These are phyloP conservation scores for Drosophila obscura DNA, from an alignment of 1,140 invertebrate species.

Conservation along the genomic window DNA sequence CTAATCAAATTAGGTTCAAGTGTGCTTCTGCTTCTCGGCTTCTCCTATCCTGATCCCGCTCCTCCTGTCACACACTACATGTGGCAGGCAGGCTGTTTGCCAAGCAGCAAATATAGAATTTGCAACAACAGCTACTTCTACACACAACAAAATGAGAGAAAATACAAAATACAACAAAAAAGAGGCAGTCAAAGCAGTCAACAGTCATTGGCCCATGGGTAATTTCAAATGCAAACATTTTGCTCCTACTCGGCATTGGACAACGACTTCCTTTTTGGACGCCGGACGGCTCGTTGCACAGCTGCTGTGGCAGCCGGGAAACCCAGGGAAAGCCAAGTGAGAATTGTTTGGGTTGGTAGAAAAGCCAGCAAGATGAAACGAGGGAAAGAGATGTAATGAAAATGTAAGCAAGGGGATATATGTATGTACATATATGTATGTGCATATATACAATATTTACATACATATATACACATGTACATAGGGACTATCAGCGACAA, in stretches of 20 bases:
- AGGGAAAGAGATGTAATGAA: slow-evolving; percentile 60
- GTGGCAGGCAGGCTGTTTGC: background rate
- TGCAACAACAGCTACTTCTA: too few relatives aligned
- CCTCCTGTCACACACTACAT: background rate
- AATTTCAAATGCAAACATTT: slow-evolving; percentile 78
- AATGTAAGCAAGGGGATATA: slow-evolving; percentile 65
- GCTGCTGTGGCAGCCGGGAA: slow-evolving; percentile 26
- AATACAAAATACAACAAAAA: background rate
- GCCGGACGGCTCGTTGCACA: slow-evolving; percentile 16
- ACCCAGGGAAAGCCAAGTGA: slow-evolving; percentile 54
- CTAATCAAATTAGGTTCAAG: slow-evolving; percentile 48
- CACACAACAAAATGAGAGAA: slow-evolving; percentile 18
- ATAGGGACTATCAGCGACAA: slow-evolving; percentile 69
- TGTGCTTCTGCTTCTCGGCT: slow-evolving; percentile 18
- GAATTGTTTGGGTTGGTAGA: slow-evolving; percentile 54
- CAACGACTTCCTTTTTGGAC: slow-evolving; percentile 69
- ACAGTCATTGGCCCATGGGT: slow-evolving; percentile 77
- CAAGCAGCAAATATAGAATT: slow-evolving; percentile 16
- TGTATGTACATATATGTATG: slow-evolving; percentile 11
- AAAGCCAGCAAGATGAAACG: background rate
- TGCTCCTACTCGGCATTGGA: slow-evolving; percentile 47
- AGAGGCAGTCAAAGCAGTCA: slow-evolving; percentile 30
- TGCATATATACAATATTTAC: slow-evolving; percentile 24
- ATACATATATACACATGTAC: slow-evolving; percentile 27
- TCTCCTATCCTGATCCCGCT: background rate